Base-by-base conservation (phyloP, 2,888 invertebrate species). In the Lasioglossum marginatum region DNA sequence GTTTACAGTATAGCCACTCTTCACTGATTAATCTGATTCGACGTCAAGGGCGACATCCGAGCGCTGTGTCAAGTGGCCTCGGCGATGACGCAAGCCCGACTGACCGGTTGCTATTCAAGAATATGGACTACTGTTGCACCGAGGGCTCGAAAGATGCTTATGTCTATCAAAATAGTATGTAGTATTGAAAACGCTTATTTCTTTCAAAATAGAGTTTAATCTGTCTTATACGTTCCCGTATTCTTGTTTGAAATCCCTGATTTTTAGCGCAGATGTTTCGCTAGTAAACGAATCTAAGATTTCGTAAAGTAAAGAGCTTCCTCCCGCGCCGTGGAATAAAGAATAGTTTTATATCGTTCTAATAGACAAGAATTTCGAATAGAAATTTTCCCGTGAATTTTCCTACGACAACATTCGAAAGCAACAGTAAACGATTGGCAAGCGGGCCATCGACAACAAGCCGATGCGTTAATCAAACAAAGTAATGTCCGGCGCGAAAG, bases 401-500 rank as follows among this genome's bases (percentile, higher is more conserved):
- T 52, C 23, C 48, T 6, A 31, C 14, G 60, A 31, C 27, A 60
- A 5, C 60, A 14, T 27, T 52, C 60, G 60, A 16, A 60, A 31
- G 27, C 27, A 27, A 60, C 60, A 5, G 60, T 2, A 31, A 27
- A 27, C 27, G 31, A 60, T 60, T 5, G 60, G 60, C n/a, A 27
- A 57, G 27, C 12, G 27, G 43, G 12, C 14, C 43, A 43, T 43
- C 43, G 43, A 16, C 31, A 31, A 31, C 31, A 31, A 66, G 31
- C 66, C 66, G 16, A 16, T 31, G 19, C 66, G 19, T 66, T 31
- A 34, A 66, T 66, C 66, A 66, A 19, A 66, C 63, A 66, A 34
- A 66, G 66, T 66, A 66, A 66, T 19, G 66, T 60, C 16, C 60
- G 60, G 27, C 34, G 66, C 66, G 66, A 31, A 66, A 66, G 34